Base-by-base conservation (phyloP, 2,888 invertebrate genomes). In the Drosophila rubida region DNA sequence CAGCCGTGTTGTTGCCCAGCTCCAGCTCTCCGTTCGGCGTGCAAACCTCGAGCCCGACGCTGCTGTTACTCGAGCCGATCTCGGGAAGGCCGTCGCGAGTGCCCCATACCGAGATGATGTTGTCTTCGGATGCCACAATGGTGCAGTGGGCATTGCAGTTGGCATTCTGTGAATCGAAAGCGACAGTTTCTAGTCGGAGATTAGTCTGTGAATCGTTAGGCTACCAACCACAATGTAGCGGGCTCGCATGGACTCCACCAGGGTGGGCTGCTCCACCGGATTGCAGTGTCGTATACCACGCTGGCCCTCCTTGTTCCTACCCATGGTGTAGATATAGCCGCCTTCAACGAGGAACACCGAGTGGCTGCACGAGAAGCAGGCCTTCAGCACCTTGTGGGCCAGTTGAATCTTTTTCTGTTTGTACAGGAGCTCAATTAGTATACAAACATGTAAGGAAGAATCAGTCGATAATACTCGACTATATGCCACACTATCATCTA, bases 51-150 rank as follows among this genome's bases (percentile, higher is more conserved):
- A 85, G 39, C 0, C 80, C 80, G 13, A 78, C 23, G 6, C 51
- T 78, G 41, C 76, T 64, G 61, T 55, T 72, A 53, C 68, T 80
- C 4, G 80, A 78, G 0, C 74, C 79, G 14, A 88, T 75, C 6
- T 87, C 92, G 0, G 91, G 91, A 55, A 91, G 82, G 9, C 92
- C 92, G 78, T 92, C 92, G 13, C 92, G 91, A 4, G 93, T 93
- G 16, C 96, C 96, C 95, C 95, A 96, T 83, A 95, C 94, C 74
- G 94, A 94, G 7, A 96, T 91, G 22, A 94, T 94, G 88, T 95
- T 95, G 71, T 95, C 94, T 39, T 93, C 92, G 1, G 95, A 95
- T 3, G 93, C 93, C 7, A 94, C 94, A n/a, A 95, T 92, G 0
- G 95, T 94, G 88, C 94, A 95, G 19, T 94, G 94, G 23, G 94